A percentile compares a stretch with the other conserved stretches of the same genome.
Evolutionary conservation across 64 coral and sea anemone genomes (phyloP).

Genomic region (Montipora capricornis): DNA sequence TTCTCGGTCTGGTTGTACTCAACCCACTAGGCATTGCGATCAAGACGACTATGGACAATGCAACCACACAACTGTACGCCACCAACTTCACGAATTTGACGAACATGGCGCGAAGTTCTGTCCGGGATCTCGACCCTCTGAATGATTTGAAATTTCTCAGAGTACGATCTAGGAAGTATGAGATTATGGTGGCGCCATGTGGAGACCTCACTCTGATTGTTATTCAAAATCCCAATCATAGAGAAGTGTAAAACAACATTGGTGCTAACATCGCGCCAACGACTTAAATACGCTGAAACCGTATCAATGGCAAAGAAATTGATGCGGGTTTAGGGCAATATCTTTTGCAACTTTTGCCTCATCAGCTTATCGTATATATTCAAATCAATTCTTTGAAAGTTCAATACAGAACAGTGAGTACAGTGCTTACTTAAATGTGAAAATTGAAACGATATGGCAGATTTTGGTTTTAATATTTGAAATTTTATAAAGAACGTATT

Average conservation of each 20-base stretch:
- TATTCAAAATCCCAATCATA: conserved; percentile 67
- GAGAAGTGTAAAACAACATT: conserved; percentile 1
- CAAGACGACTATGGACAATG: conserved; percentile 84
- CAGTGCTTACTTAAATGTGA: no score
- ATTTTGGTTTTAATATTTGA: no score
- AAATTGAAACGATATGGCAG: no score
- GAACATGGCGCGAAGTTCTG: conserved; percentile 68
- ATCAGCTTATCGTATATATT: no score
- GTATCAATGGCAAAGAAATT: background rate
- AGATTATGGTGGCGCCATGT: conserved; percentile 87
- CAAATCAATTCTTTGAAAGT: no score
- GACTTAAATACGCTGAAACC: background rate
- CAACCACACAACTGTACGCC: conserved; percentile 81
- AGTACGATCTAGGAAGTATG: conserved; percentile 78
- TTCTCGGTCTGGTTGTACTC: conserved; percentile 72
- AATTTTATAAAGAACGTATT: no score
- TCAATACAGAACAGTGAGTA: no score
- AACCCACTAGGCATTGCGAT: conserved; percentile 80
- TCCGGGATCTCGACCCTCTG: conserved; percentile 85
- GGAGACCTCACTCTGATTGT: conserved; percentile 79
- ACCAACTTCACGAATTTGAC: conserved; percentile 51
- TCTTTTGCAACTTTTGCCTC: no score
- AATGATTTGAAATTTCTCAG: conserved; percentile 89
- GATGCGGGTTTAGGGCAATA: no score
- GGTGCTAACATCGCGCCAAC: background rate